These are phyloP conservation scores for Ptiloglossa arizonensis DNA, from an alignment of 1,140 invertebrate genomes.

Conservation along the genomic window DNA sequence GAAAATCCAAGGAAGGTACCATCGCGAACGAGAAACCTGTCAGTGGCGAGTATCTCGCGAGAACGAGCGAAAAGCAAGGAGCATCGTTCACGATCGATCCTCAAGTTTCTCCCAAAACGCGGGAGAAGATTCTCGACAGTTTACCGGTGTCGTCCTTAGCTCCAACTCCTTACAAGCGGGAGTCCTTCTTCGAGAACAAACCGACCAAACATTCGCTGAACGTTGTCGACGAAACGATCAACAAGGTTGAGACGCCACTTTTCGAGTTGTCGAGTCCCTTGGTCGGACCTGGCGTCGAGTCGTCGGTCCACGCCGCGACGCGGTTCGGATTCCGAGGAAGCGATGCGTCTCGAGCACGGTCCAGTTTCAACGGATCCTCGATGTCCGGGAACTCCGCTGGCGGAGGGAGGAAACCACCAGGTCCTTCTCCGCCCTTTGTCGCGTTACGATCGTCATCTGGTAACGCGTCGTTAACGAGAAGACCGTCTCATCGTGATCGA, in stretches of 20 bases:
- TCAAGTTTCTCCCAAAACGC: too few relatives aligned
- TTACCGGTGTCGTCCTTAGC: neutral
- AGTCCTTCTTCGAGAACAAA: too few relatives aligned
- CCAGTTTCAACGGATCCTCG: neutral
- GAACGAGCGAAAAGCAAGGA: too few relatives aligned
- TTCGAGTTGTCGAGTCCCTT: neutral
- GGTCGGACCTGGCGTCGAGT: rapidly evolving
- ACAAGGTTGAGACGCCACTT: neutral
- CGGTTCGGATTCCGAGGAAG: neutral
- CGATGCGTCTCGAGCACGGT: neutral
- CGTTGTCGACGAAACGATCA: neutral
- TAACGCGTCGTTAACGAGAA: neutral
- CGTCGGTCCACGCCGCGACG: slow-evolving; percentile 17
- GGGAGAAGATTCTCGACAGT: too few relatives aligned
- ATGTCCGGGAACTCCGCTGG: neutral
- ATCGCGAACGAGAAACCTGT: too few relatives aligned
- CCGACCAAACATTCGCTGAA: neutral
- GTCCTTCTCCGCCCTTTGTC: neutral
- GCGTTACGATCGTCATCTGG: slow-evolving; percentile 8
- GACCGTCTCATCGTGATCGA: too few relatives aligned
- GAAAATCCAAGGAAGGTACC: too few relatives aligned
- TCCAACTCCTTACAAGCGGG: too few relatives aligned
- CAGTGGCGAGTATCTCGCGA: too few relatives aligned
- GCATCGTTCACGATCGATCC: too few relatives aligned
- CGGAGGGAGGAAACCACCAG: slow-evolving; percentile 4